Base-by-base conservation (phyloP, 2,797 vertebrate genomes). In the Vipera latastei region DNA sequence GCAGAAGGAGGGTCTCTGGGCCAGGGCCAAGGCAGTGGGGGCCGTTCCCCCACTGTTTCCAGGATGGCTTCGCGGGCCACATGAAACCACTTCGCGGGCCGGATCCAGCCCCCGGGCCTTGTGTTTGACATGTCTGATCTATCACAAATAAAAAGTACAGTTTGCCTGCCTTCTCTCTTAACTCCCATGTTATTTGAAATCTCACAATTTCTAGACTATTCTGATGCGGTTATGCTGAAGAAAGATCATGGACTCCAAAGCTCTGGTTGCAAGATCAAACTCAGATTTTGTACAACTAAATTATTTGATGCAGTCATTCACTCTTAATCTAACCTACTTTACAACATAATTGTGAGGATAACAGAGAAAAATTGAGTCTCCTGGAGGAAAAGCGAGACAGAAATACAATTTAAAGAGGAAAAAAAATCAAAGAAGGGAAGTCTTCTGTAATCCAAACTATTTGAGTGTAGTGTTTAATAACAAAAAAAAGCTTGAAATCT, bases 101-200 rank as follows among this genome's bases (percentile, higher is more conserved):
- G n/a, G n/a, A n/a, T n/a, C n/a, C n/a, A n/a, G n/a, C n/a, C n/a
- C n/a, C n/a, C n/a, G n/a, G n/a, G n/a, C n/a, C n/a, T n/a, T n/a
- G n/a, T n/a, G n/a, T n/a, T n/a, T n/a, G n/a, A n/a, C n/a, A n/a
- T n/a, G n/a, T n/a, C n/a, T n/a, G n/a, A 56, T 0, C 6, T 16
- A 0, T 65, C 59, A 65, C 48, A 91, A 26, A 38, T 13, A 26
- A 90, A 0, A 0, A 20, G 0, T 0, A 0, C 14, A 14, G 32
- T 0, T 6, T 20, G 1, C 0, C 86, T 57, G 22, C 2, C 4
- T 53, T 88, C 13, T 48, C 44, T 20, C 18, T 48, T 60, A n/a
- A 20, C 25, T 57, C 86, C 38, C 16, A 88, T 56, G 14, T 28
- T 25, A 56, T 61, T 44, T 88, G n/a, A 73, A 92, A 69, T 32